Base-by-base conservation (phyloP, 2,888 invertebrate genomes). In the Cheilosia impressa region DNA sequence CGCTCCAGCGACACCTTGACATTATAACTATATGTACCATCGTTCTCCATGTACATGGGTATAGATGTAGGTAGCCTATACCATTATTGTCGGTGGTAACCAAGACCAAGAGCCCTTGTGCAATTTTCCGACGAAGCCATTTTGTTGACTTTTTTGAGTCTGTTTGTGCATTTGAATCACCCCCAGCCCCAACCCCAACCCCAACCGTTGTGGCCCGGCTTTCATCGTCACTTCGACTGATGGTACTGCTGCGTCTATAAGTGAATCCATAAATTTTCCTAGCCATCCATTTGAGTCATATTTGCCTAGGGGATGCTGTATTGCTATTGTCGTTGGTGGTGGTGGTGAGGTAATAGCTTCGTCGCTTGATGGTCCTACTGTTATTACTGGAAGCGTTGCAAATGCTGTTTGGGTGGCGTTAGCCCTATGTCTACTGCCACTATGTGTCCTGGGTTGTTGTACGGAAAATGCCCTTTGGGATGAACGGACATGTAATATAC, bases 401-500 rank as follows among this genome's bases (percentile, higher is more conserved):
- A 78, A 68, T 79, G 78, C 50, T 71, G 52, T 52, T 71, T 50
- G 24, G 72, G 52, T 66, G 38, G 69, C 41, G 47, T 63, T 69
- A 41, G 52, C 69, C 66, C 72, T 68, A 41, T 62, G 55, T 72
- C 66, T 13, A 38, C 38, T 38, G 38, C n/a, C 45, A 45, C 47
- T 31, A 53, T 19, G 31, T 24, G 63, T 47, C 55, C 53, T 65
- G 65, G n/a, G 9, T 72, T 78, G 43, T 34, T 38, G 38, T 38
- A 38, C 1, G 31, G 47, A 71, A 76, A 68, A 63, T 43, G 43
- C 71, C 84, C 80, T 84, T 43, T 31, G 76, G 69, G 80, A 85
- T 68, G 81, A 81, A 85, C 71, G 50, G 71, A 71, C 76, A 85
- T 85, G 84, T 85, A 72, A 71, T 80, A 52, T 60, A 63, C 68